These are phyloP conservation scores for Actinia equina DNA, from an alignment of 64 coral and sea anemone species.

Conservation along the genomic window DNA sequence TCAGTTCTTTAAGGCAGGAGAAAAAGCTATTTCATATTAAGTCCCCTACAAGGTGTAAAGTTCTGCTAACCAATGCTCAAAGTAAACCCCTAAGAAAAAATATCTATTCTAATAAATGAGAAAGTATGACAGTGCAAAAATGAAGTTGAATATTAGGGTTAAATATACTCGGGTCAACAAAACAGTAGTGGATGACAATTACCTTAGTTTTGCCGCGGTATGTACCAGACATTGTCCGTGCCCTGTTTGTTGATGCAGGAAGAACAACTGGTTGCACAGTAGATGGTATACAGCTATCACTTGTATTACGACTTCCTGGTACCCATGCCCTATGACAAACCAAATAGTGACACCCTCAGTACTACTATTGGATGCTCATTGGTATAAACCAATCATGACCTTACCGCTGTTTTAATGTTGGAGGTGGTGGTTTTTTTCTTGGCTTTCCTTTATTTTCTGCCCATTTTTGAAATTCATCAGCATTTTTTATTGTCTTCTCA, in stretches of 20 bases:
- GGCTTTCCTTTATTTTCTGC: conserved; percentile 72
- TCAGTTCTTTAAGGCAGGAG: too few relatives aligned
- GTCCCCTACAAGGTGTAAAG: too few relatives aligned
- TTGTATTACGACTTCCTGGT: conserved; percentile 42
- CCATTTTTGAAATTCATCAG: conserved; percentile 79
- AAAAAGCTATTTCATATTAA: too few relatives aligned
- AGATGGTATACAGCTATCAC: conserved; percentile 25
- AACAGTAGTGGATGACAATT: background rate
- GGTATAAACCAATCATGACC: background rate
- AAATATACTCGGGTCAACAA: too few relatives aligned
- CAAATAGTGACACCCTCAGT: background rate
- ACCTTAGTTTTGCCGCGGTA: conserved; percentile 28
- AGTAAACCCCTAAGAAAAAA: too few relatives aligned
- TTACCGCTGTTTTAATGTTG: conserved; percentile 81
- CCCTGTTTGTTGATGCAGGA: conserved; percentile 34
- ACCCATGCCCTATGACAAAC: conserved; percentile 29
- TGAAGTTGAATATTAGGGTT: too few relatives aligned
- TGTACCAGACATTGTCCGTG: conserved; percentile 57
- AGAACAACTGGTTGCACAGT: conserved; percentile 45
- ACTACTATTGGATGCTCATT: background rate
- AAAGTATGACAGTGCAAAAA: too few relatives aligned
- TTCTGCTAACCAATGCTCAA: too few relatives aligned
- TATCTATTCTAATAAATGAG: too few relatives aligned
- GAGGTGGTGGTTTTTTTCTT: conserved; percentile 45
- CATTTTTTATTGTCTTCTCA: conserved; percentile 66